Evolutionary conservation across 1,140 invertebrate genomes (phyloP), one percentile per base, ranked within the genome.

Genomic region (Drosophila arizonae): DNA sequence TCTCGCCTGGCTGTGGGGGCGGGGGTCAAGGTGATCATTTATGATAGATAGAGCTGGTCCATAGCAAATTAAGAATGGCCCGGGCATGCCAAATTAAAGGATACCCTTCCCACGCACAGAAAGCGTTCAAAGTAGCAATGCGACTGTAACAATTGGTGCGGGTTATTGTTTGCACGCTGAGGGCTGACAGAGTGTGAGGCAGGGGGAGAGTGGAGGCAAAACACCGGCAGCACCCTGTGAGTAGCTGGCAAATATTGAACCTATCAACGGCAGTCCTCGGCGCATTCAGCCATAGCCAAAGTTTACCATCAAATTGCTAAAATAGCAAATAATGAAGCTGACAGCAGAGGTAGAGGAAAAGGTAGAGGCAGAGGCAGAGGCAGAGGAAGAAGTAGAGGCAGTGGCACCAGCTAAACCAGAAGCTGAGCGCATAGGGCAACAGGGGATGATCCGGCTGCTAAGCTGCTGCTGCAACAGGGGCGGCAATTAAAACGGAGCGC

Each of bases 291-390:
- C 81, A 65, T 84, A 81, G 75, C 65, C 78, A 82, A 88, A 88
- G 85, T 80, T 88, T 77, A 79, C 79, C 85, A 80, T 88, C 85
- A 78, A 88, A 88, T 88, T 88, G 84, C 84, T 88, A 88, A 88
- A 88, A 88, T 88, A 88, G 84, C 84, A 88, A 88, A 88, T 88
- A 88, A 88, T 88, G 84, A 88, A 79, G 79, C 72, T 79, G 82
- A 86, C 82, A 86, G 81, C 75, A 64, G 58, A 51, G 28, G 4
- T 6, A 30, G 4, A 30, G 28, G 28, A 0, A 30, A 1, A 0
- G 6, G 28, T 0, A 6, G 4, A 0, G 6, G 28, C 4, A 30
- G 4, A 4, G 0, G 68, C 28, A 51, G 69, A 8, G 8, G 33
- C 0, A 10, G 4, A 4, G 6, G 68, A 15, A 51, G 69, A 8